These are phyloP conservation scores for Laothoe populi DNA, from an alignment of 2,888 invertebrate genomes.

Conservation along the genomic window DNA sequence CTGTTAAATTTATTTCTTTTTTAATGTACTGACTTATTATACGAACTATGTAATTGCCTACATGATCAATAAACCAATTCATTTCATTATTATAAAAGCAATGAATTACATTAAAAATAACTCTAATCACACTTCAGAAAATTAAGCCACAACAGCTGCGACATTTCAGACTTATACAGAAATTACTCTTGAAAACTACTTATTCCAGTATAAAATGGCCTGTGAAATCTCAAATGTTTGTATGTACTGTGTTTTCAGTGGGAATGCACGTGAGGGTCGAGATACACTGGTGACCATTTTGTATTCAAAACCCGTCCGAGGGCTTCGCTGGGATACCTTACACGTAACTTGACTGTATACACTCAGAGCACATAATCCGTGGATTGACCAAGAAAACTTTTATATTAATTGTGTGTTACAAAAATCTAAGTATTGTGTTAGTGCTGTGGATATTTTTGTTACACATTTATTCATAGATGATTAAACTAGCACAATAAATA, in stretches of 20 bases:
- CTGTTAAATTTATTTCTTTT: no score
- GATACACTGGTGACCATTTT: slow-evolving; percentile 12
- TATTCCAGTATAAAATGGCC: not conserved
- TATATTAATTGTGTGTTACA: not conserved
- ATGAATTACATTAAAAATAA: not conserved
- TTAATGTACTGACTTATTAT: no score
- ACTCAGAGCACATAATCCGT: slow-evolving; percentile 4
- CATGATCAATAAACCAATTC: no score
- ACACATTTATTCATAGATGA: no score
- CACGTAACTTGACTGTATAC: slow-evolving; percentile 3
- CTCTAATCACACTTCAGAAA: not conserved
- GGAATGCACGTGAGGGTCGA: not conserved
- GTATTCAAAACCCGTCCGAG: slow-evolving; percentile 18
- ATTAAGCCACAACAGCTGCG: not conserved
- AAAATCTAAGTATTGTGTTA: not conserved
- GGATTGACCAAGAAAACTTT: not conserved
- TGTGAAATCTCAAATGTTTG: slow-evolving; percentile 1
- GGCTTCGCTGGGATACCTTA: slow-evolving; percentile 13
- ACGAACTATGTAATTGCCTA: no score
- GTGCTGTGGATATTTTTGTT: no score
- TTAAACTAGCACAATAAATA: no score
- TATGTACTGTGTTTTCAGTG: not conserved
- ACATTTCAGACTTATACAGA: slow-evolving; percentile 1
- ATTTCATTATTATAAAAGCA: no score
- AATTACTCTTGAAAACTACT: not conserved